Conservation (phyloP, 1,140 invertebrate species). For the Drosophila miranda region DNA sequence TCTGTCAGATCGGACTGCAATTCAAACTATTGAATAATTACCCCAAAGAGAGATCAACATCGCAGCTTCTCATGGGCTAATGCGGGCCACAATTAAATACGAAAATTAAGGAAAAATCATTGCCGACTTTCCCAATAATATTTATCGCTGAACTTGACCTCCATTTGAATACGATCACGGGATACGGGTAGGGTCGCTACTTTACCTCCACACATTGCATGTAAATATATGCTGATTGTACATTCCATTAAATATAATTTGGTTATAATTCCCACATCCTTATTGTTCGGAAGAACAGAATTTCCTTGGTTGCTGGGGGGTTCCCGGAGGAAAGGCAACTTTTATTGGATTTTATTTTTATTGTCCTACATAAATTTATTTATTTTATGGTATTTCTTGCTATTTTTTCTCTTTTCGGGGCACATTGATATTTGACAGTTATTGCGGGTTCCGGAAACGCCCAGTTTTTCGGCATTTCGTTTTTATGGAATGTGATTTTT, state of each 20-base stretch:
- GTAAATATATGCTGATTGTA: constrained; percentile 7
- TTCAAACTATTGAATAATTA: constrained; percentile 27
- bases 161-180: constrained; percentile 21
- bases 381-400: constrained; percentile 60
- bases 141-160: constrained; percentile 75
- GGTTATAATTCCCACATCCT: constrained; percentile 46
- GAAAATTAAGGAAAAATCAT: constrained; percentile 20
- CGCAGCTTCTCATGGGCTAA: constrained; percentile 21
- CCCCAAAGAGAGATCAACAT: constrained; percentile 1
- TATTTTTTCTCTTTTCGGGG: constrained; percentile 19
- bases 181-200: constrained; percentile 20
- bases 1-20: constrained; percentile 51
- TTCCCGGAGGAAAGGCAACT: constrained; percentile 23
- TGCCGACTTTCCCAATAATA: constrained; percentile 55
- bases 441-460: constrained; percentile 69
- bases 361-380: constrained; percentile 71
- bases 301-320: constrained; percentile 17
- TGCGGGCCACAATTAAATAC: constrained; percentile 31
- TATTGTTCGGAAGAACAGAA: constrained; percentile 31
- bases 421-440: constrained; percentile 72
- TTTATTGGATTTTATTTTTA: constrained; percentile 75
- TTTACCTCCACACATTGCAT: constrained; percentile 10
- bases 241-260: constrained; percentile 41
- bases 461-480: constrained; percentile 58
- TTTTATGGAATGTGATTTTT: constrained; percentile 54